Evolutionary conservation across 2,888 invertebrate genomes (phyloP).

Genomic region (Tetragonula carbonaria): DNA sequence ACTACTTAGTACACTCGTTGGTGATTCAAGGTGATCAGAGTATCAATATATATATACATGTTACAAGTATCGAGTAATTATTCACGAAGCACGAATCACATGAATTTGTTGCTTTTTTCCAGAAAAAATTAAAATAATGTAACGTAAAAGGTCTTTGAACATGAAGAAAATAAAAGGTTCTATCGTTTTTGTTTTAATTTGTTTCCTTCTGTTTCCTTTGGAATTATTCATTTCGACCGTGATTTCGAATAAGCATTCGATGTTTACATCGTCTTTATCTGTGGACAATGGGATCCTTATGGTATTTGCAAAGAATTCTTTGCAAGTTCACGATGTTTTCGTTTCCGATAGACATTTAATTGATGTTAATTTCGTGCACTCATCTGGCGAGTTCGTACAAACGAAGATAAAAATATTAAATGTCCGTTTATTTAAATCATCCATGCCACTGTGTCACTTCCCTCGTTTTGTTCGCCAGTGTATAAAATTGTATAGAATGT

Average conservation of each 20-base stretch:
- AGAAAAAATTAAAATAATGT: neutral
- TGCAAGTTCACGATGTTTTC: neutral
- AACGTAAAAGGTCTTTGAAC: neutral
- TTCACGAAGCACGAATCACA: neutral
- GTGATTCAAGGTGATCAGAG: constrained; percentile 9
- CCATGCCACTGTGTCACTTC: neutral
- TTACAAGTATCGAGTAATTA: neutral
- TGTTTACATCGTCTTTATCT: neutral
- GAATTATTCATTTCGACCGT: neutral
- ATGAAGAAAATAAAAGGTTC: neutral
- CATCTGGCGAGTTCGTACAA: neutral
- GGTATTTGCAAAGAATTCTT: neutral
- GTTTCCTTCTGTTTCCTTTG: neutral
- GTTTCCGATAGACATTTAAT: neutral
- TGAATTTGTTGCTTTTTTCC: neutral
- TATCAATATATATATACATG: neutral
- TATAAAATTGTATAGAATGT: neutral
- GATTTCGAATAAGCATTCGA: neutral
- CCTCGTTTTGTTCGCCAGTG: neutral
- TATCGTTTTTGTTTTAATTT: neutral
- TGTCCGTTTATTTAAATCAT: neutral
- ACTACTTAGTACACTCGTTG: neutral
- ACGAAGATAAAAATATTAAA: neutral
- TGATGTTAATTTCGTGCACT: neutral
- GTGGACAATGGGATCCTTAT: neutral